These are phyloP conservation scores for Drosophila parvula DNA, from an alignment of 1,140 invertebrate genomes.

Conservation along the genomic window DNA sequence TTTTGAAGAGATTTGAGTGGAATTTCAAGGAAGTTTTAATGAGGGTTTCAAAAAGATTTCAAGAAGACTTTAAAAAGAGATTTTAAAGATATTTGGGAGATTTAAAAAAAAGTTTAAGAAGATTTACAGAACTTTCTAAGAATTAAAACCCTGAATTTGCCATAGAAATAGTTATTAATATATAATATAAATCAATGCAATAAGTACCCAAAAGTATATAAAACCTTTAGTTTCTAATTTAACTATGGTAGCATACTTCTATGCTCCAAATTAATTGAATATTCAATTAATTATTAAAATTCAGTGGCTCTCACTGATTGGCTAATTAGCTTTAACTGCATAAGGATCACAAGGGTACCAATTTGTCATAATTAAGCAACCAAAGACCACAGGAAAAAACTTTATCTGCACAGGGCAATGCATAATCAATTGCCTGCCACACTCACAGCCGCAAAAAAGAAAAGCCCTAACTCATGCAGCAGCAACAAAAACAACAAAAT, in stretches of 20 bases:
- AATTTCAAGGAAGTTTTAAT: background rate
- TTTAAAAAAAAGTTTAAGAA: background rate
- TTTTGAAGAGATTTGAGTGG: background rate
- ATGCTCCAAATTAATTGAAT: background rate
- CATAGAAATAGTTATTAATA: background rate
- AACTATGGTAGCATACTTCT: background rate
- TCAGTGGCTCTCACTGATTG: no score
- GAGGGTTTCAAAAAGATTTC: background rate
- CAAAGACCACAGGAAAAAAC: background rate
- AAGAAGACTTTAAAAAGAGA: fast-evolving
- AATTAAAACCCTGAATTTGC: no score
- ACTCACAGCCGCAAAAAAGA: constrained; percentile 20
- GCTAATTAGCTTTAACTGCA: constrained; percentile 6
- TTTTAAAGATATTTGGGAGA: background rate
- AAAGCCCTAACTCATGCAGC: background rate
- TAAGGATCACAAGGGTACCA: background rate
- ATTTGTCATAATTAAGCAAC: constrained; percentile 19
- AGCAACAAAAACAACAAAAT: constrained; percentile 17
- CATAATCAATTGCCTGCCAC: constrained; percentile 34
- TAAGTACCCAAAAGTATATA: background rate
- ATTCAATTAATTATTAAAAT: no score
- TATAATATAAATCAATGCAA: background rate
- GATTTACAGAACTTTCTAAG: no score
- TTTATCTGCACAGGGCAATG: constrained; percentile 28
- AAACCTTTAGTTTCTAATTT: no score